A percentile compares a stretch with the other conserved stretches of the same genome.
Evolutionary conservation across 1,140 invertebrate species (phyloP).

Genomic region (Parasteatoda tepidariorum): DNA sequence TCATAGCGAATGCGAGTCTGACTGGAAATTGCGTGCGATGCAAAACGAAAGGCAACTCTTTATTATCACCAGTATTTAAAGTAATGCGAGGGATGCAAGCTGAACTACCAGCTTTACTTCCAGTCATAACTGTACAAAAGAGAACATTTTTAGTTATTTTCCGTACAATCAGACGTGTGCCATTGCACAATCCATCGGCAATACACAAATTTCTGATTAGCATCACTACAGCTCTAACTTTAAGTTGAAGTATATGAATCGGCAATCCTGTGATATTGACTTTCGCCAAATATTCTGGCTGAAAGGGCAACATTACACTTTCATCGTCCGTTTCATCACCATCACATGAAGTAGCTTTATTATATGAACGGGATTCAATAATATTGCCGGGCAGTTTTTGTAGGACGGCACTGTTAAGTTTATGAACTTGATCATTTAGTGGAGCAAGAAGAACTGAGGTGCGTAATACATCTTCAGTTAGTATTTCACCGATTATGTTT

Average conservation of each 20-base stretch:
- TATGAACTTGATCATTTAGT: not conserved
- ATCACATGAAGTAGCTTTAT: not conserved
- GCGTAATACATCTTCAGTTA: not conserved
- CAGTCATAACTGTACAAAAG: not conserved
- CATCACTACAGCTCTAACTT: slow-evolving; percentile 67
- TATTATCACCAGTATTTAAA: not conserved
- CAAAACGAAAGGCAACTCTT: slow-evolving; percentile 64
- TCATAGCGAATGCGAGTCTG: slow-evolving; percentile 70
- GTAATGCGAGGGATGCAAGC: slow-evolving; percentile 24
- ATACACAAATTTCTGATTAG: slow-evolving; percentile 68
- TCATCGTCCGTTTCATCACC: not conserved
- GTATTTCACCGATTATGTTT: not conserved
- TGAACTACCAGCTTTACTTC: not conserved
- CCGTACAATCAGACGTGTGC: slow-evolving; percentile 66
- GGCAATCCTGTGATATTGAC: slow-evolving; percentile 66
- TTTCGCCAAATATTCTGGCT: slow-evolving; percentile 67
- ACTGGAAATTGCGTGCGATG: slow-evolving; percentile 72
- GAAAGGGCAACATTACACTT: slow-evolving; percentile 15
- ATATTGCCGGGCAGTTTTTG: not conserved
- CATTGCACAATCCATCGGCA: slow-evolving; percentile 66
- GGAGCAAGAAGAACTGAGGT: not conserved
- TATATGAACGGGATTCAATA: not conserved
- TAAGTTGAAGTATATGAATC: slow-evolving; percentile 67
- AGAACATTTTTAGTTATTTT: slow-evolving; percentile 53
- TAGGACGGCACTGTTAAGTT: not conserved